Conservation (phyloP, 2,797 vertebrate genomes). For the Antennarius maculatus region DNA sequence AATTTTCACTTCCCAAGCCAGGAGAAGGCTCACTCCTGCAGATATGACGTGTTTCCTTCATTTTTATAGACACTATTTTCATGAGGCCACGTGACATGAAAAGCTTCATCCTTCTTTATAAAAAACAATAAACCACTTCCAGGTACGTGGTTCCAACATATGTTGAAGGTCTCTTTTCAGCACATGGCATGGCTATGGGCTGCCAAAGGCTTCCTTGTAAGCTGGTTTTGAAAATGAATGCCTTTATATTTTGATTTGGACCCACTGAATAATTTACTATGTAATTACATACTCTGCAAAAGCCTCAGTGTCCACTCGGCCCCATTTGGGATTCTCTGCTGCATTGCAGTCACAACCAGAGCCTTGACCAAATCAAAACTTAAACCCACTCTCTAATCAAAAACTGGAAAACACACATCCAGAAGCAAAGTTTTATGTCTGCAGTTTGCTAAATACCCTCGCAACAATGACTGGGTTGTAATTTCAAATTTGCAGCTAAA, state of each 20-base stretch:
- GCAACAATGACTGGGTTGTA: slow-evolving; percentile 68
- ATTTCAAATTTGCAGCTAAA: slow-evolving; percentile 72
- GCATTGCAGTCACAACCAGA: slow-evolving; percentile 72
- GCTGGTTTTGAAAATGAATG: slow-evolving; percentile 82
- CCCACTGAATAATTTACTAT: slow-evolving; percentile 80
- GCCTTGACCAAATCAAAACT: slow-evolving; percentile 79
- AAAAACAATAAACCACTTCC: slow-evolving; percentile 64
- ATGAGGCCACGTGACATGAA: slow-evolving; percentile 11
- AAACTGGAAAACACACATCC: slow-evolving; percentile 68
- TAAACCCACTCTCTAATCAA: slow-evolving; percentile 80
- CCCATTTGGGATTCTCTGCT: slow-evolving; percentile 69
- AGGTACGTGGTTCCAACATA: slow-evolving; percentile 56
- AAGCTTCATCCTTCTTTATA: slow-evolving; percentile 22
- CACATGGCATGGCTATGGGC: slow-evolving; percentile 47
- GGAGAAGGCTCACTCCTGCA: slow-evolving; percentile 7
- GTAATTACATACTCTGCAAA: slow-evolving; percentile 81
- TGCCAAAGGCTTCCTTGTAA: slow-evolving; percentile 72
- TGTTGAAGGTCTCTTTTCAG: slow-evolving; percentile 32
- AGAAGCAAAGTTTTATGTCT: slow-evolving; percentile 69
- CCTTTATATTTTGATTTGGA: slow-evolving; percentile 77
- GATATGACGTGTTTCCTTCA: slow-evolving; percentile 3
- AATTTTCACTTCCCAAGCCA: slow-evolving; percentile 23
- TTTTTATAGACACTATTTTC: slow-evolving; percentile 25
- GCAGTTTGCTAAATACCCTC: slow-evolving; percentile 70
- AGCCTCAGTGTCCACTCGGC: slow-evolving; percentile 73